Evolutionary conservation across 2,113 vertebrate genomes (phyloP).

Genomic region (Scytalopus superciliaris): DNA sequence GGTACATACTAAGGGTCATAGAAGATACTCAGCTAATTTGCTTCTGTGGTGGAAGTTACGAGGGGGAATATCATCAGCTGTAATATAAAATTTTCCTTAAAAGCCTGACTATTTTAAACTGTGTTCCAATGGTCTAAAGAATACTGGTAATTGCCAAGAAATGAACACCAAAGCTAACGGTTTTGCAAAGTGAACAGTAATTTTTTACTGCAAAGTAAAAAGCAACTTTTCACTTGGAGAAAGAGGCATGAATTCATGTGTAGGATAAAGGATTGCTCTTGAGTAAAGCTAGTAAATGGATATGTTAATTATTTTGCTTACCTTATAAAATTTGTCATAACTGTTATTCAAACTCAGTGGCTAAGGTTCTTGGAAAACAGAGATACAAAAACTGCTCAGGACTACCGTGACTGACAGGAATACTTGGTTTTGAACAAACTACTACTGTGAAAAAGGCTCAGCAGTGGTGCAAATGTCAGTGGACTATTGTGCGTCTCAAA

Average conservation of each 20-base stretch:
- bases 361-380: conserved; percentile 45
- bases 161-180: background rate
- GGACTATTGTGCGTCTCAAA: background rate
- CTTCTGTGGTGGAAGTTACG: background rate
- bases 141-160: background rate
- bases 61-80: background rate
- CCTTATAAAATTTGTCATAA: conserved; percentile 29
- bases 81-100: background rate
- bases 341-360: conserved; percentile 39
- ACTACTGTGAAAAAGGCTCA: conserved; percentile 2
- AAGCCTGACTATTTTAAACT: background rate
- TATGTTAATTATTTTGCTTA: conserved; percentile 35
- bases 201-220: background rate
- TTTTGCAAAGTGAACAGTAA: background rate
- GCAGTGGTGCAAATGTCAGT: background rate
- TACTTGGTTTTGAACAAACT: conserved; percentile 36
- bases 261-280: background rate
- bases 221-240: background rate
- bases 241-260: background rate
- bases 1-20: background rate
- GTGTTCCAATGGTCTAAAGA: background rate
- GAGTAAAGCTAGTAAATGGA: conserved; percentile 17
- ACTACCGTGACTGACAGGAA: conserved; percentile 30
- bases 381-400: conserved; percentile 16
- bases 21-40: background rate